A percentile compares a stretch with the other conserved stretches of the same genome.
Conservation (phyloP, 2,113 vertebrate genomes). For the Cisticola juncidis region DNA sequence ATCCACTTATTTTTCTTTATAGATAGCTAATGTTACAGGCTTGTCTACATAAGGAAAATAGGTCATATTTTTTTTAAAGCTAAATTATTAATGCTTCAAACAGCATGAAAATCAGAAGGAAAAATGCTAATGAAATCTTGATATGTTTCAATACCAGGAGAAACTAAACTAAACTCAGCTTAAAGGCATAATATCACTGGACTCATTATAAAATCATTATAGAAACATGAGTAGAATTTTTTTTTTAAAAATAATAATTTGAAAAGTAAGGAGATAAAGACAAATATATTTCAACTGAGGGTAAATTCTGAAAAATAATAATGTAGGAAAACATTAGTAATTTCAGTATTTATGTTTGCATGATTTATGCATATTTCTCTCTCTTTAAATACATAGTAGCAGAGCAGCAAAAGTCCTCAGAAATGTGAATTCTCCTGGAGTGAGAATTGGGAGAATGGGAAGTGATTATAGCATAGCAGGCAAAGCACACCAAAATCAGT, state of each 20-base stretch:
- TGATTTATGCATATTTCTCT: neutral
- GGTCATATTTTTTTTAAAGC: slow-evolving; percentile 15
- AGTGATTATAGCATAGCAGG: neutral
- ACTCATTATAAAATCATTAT: neutral
- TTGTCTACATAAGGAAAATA: slow-evolving; percentile 21
- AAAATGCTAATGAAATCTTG: slow-evolving; percentile 16
- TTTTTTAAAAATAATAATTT: neutral
- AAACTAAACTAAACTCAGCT: slow-evolving; percentile 5
- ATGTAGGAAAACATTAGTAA: neutral
- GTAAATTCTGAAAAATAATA: neutral
- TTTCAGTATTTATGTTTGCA: neutral
- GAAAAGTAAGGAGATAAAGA: neutral
- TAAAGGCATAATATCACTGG: neutral
- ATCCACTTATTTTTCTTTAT: slow-evolving; percentile 2
- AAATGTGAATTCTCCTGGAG: neutral
- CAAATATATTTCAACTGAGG: neutral
- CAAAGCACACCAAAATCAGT: neutral
- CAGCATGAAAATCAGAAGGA: neutral
- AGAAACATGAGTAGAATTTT: neutral
- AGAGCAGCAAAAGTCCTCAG: neutral
- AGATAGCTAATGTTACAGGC: neutral
- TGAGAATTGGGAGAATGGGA: too few species aligned
- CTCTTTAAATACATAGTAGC: neutral
- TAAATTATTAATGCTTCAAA: slow-evolving; percentile 33
- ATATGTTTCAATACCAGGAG: neutral